Conservation (phyloP, 2,113 vertebrate genomes). For the Amblyopsis rosae region DNA sequence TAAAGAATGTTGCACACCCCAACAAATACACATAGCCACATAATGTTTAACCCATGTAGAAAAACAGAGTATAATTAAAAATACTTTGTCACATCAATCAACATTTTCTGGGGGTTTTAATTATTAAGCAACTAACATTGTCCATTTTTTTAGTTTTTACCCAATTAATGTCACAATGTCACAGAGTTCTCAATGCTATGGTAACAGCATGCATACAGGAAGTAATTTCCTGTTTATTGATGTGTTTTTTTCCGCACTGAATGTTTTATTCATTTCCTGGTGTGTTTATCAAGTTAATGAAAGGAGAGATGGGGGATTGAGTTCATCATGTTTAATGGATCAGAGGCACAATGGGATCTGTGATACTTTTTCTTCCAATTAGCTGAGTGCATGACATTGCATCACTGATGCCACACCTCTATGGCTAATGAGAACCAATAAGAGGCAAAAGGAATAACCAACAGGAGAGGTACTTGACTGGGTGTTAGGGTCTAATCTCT, state of each 20-base stretch:
- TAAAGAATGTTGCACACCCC: not conserved
- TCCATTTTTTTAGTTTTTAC: no score
- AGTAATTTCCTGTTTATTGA: slow-evolving; percentile 35
- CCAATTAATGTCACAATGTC: no score
- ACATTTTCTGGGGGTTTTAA: no score
- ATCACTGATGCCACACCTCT: not conserved
- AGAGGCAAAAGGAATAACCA: slow-evolving; percentile 7
- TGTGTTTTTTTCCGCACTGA: slow-evolving; percentile 21
- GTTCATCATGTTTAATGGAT: slow-evolving; percentile 65
- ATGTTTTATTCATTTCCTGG: slow-evolving; percentile 52
- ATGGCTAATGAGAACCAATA: slow-evolving; percentile 22
- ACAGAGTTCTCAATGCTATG: not conserved
- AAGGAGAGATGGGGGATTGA: slow-evolving; percentile 29
- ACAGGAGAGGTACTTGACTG: slow-evolving; percentile 3
- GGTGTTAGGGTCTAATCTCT: slow-evolving; percentile 7
- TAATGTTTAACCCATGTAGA: not conserved
- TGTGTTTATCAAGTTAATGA: slow-evolving; percentile 52
- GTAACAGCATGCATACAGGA: not conserved
- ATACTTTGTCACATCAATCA: no score
- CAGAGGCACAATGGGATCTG: slow-evolving; percentile 54
- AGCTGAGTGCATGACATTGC: slow-evolving; percentile 32
- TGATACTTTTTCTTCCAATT: slow-evolving; percentile 41
- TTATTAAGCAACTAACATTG: no score
- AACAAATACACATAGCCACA: not conserved
- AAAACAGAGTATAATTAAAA: no score